Evolutionary conservation across 2,888 invertebrate genomes (phyloP).

Genomic region (Lepidochitona cinerea): DNA sequence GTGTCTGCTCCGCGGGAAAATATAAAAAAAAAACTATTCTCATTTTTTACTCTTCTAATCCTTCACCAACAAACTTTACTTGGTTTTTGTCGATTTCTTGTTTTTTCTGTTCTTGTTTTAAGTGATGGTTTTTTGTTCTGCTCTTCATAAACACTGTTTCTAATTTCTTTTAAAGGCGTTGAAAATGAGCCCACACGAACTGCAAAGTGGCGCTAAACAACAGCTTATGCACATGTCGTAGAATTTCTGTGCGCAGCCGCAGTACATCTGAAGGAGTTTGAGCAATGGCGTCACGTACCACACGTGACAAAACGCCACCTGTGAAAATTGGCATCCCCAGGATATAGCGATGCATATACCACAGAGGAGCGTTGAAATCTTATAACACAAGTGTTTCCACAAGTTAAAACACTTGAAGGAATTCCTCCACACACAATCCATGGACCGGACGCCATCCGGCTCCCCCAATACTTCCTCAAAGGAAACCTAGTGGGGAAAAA

Average conservation of each 20-base stretch:
- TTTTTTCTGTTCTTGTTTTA: no score
- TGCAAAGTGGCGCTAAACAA: slow-evolving; percentile 39
- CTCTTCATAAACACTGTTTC: no score
- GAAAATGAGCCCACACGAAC: slow-evolving; percentile 37
- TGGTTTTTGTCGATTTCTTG: no score
- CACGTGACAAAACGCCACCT: slow-evolving; percentile 75
- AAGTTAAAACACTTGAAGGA: slow-evolving; percentile 78
- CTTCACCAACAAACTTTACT: no score
- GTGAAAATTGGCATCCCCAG: slow-evolving; percentile 68
- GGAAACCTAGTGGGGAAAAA: no score
- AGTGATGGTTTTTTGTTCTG: no score
- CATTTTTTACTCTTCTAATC: no score
- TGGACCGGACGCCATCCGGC: slow-evolving; percentile 8
- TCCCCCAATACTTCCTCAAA: slow-evolving; percentile 40
- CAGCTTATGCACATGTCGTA: slow-evolving; percentile 24
- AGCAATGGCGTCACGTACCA: slow-evolving; percentile 47
- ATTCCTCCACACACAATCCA: slow-evolving; percentile 82
- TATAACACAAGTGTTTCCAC: slow-evolving; percentile 79
- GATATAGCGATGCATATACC: slow-evolving; percentile 79
- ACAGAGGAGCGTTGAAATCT: slow-evolving; percentile 77
- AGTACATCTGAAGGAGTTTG: slow-evolving; percentile 72
- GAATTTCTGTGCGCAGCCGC: slow-evolving; percentile 31
- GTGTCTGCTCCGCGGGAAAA: no score
- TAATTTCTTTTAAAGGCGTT: slow-evolving; percentile 36
- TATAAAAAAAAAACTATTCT: no score